Evolutionary conservation across 2,113 vertebrate species (phyloP).

Genomic region (Myiagra hebetior): DNA sequence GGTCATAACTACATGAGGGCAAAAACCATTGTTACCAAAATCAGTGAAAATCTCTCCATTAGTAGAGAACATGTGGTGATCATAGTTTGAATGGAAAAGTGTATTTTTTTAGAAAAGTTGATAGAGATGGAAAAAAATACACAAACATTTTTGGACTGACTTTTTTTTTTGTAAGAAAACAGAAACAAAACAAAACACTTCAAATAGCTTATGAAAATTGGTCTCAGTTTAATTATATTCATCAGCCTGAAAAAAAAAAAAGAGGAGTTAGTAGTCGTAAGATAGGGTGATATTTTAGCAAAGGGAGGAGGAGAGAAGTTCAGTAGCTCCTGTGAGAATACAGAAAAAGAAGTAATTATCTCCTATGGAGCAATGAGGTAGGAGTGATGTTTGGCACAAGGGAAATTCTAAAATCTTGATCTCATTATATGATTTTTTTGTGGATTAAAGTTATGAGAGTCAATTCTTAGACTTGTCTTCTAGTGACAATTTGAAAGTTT

Average conservation of each 20-base stretch:
- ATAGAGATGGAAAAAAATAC: not conserved
- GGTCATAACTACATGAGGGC: not conserved
- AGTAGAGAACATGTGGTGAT: not conserved
- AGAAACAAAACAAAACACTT: not conserved
- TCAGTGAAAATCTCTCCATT: not conserved
- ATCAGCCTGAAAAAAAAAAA: not conserved
- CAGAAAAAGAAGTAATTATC: conserved; percentile 6
- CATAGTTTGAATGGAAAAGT: not conserved
- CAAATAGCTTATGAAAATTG: not conserved
- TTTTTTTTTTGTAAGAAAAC: not conserved
- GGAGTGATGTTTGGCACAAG: not conserved
- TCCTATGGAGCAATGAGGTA: not conserved
- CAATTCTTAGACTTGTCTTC: not conserved
- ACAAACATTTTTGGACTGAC: not conserved
- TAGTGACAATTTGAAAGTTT: not conserved
- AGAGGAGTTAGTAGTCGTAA: not conserved
- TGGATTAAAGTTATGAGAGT: not conserved
- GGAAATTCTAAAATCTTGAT: not conserved
- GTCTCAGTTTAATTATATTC: not conserved
- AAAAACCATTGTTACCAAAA: not conserved
- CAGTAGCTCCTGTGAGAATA: not conserved
- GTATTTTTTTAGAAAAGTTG: not conserved
- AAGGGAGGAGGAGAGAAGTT: not conserved
- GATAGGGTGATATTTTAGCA: not conserved
- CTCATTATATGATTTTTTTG: not conserved